phyloP scores from a whole-genome alignment of 35 echinoderm and acorn worm species.

The Amphiura filiformis region DNA sequence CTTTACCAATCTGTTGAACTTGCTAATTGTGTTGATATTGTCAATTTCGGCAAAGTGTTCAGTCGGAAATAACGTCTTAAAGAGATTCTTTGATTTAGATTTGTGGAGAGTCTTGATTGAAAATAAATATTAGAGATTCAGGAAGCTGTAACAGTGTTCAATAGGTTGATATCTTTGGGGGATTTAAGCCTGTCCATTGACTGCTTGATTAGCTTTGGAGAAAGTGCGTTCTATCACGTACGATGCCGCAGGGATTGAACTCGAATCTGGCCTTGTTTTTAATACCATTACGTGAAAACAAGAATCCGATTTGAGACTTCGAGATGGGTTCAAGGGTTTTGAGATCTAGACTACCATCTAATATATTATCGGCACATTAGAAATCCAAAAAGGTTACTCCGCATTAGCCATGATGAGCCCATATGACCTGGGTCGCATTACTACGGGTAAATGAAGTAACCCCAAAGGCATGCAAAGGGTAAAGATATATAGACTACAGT shows the following conservation, averaged over 20 bases:
- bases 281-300: slow-evolving; percentile 6
- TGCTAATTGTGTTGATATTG: background rate
- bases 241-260: background rate
- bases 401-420: too few species aligned
- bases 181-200: background rate
- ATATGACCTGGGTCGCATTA: too few species aligned
- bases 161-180: background rate
- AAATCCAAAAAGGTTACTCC: background rate
- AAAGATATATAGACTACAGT: too few species aligned
- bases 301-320: background rate
- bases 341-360: background rate
- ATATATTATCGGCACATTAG: background rate
- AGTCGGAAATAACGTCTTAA: background rate
- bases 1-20: background rate
- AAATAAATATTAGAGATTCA: background rate
- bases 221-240: background rate
- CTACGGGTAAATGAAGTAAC: too few species aligned
- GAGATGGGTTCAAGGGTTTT: background rate
- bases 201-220: background rate
- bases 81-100: background rate
- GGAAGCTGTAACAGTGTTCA: background rate
- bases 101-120: background rate
- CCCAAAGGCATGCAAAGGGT: too few species aligned
- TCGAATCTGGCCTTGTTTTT: background rate
- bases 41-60: background rate